Evolutionary conservation across 2,113 vertebrate species (phyloP).

Genomic region (Gallinago paraguaiae): DNA sequence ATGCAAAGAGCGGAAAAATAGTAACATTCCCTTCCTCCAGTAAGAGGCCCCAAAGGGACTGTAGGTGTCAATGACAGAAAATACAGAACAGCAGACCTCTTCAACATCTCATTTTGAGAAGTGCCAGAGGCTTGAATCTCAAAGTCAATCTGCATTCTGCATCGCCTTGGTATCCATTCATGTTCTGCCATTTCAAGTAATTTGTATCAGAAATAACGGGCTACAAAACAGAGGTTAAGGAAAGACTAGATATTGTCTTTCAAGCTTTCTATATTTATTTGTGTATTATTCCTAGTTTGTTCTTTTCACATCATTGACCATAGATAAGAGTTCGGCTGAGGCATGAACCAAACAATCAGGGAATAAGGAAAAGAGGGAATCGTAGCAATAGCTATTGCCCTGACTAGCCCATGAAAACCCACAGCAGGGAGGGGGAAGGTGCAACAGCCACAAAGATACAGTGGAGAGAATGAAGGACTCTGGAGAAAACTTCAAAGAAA

Average conservation of each 20-base stretch:
- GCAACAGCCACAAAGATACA: background rate
- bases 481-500: background rate
- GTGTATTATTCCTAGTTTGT: background rate
- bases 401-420: background rate
- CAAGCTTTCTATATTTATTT: background rate
- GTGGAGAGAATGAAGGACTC: background rate
- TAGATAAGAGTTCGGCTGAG: background rate
- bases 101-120: background rate
- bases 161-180: background rate
- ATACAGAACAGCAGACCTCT: background rate
- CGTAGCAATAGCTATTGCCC: background rate
- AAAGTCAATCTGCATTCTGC: background rate
- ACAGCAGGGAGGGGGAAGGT: too few species aligned
- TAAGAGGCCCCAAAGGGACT: background rate
- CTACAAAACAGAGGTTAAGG: background rate
- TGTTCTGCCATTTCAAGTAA: background rate
- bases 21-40: background rate
- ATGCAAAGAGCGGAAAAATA: background rate
- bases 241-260: background rate
- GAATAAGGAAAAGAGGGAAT: background rate
- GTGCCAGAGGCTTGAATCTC: background rate
- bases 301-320: background rate
- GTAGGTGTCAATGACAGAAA: background rate
- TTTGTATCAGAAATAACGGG: background rate
- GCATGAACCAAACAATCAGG: rapidly evolving